A percentile compares a stretch with the other conserved stretches of the same genome.
Evolutionary conservation across 1,140 invertebrate genomes (phyloP).

Genomic region (Capitella teleta): DNA sequence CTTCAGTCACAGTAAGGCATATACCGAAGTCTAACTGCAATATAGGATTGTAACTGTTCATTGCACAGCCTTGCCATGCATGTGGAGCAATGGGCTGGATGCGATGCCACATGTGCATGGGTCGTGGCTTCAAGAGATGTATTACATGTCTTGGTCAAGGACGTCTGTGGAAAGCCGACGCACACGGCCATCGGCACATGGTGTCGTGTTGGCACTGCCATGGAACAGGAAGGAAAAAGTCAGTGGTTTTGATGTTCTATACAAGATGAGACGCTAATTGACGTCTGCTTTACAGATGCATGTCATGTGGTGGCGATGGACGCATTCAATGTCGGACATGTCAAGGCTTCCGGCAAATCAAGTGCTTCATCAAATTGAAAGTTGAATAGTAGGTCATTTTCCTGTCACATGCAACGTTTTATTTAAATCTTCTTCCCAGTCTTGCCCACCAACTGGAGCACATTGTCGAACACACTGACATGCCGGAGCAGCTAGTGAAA

Average conservation of each 20-base stretch:
- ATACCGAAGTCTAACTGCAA: neutral
- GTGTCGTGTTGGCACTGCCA: slow-evolving; percentile 14
- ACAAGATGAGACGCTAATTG: neutral
- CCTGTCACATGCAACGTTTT: too few relatives aligned
- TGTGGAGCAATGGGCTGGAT: slow-evolving; percentile 10
- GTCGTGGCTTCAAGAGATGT: slow-evolving; percentile 12
- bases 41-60: neutral
- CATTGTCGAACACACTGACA: slow-evolving; percentile 39
- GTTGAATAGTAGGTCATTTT: slow-evolving; percentile 45
- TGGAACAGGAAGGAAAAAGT: slow-evolving; percentile 13
- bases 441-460: slow-evolving; percentile 8
- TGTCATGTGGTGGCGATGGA: slow-evolving; percentile 43
- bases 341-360: slow-evolving; percentile 44
- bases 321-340: slow-evolving; percentile 42
- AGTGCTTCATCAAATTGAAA: slow-evolving; percentile 46
- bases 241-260: neutral
- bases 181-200: slow-evolving; percentile 9
- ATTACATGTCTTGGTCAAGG: slow-evolving; percentile 10
- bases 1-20: slow-evolving; percentile 45
- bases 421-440: slow-evolving; percentile 2
- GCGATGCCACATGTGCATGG: slow-evolving; percentile 10
- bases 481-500: slow-evolving; percentile 42
- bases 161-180: slow-evolving; percentile 7
- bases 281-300: slow-evolving; percentile 7
- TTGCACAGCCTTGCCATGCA: slow-evolving; percentile 6